Conservation (phyloP, 2,797 vertebrate genomes). For the Galago senegalensis region DNA sequence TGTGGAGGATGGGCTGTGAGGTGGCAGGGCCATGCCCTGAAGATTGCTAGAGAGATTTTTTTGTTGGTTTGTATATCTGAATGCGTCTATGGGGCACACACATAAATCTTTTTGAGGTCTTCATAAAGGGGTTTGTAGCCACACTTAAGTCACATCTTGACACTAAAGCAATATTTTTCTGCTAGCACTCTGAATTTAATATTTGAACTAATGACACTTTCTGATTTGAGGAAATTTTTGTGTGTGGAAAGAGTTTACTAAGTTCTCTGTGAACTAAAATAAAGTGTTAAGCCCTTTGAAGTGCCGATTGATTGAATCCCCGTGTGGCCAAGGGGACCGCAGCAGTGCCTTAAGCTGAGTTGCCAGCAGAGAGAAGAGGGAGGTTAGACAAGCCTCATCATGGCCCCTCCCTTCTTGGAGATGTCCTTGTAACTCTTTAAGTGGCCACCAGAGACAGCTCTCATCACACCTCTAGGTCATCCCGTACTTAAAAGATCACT, state of each 20-base stretch:
- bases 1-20: not conserved
- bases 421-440: no score
- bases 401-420: no score
- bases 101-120: not conserved
- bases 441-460: no score
- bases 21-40: not conserved
- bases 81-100: accelerated
- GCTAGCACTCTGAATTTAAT: not conserved
- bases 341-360: no score
- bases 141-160: not conserved
- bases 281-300: no score
- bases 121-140: not conserved
- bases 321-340: no score
- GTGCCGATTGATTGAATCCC: no score
- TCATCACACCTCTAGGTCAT: no score
- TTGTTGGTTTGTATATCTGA: not conserved
- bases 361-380: no score
- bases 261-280: not conserved
- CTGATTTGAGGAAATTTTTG: not conserved
- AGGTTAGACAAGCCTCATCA: no score
- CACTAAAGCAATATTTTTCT: not conserved
- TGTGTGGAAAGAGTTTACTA: not conserved
- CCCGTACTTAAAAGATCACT: no score
- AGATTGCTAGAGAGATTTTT: not conserved
- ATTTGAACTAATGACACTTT: not conserved